These are phyloP conservation scores for Terebella lapidaria DNA, from an alignment of 2,888 invertebrate species.

Conservation along the genomic window DNA sequence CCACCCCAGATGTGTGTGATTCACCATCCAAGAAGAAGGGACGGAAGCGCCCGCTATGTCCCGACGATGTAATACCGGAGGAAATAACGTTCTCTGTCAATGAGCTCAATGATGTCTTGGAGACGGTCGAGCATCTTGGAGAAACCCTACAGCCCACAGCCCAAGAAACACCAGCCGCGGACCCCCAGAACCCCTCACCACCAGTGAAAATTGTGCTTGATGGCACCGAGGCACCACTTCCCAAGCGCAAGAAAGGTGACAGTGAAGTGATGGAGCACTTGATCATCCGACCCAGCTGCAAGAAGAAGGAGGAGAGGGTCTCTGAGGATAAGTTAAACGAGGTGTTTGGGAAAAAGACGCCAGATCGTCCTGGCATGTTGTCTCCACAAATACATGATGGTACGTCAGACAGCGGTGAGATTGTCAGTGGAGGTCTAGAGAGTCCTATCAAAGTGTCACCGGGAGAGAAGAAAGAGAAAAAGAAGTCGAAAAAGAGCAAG, in stretches of 20 bases:
- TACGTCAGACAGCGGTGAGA: neutral
- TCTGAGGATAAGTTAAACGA: neutral
- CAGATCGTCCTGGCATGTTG: too few relatives aligned
- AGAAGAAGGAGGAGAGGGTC: neutral
- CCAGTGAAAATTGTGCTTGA: neutral
- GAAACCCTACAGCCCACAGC: neutral
- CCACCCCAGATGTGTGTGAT: too few relatives aligned
- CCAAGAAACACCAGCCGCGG: neutral
- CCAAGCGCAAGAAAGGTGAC: neutral
- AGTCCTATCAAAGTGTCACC: neutral
- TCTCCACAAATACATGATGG: too few relatives aligned
- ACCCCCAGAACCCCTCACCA: neutral
- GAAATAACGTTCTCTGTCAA: constrained; percentile 41
- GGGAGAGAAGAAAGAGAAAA: neutral
- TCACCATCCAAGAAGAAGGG: too few relatives aligned
- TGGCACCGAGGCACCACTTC: neutral
- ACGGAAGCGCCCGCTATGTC: neutral
- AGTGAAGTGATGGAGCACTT: neutral
- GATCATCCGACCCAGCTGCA: neutral
- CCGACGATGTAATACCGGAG: constrained; percentile 31
- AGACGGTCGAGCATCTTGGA: constrained; percentile 35
- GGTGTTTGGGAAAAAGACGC: neutral
- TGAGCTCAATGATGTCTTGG: constrained; percentile 42
- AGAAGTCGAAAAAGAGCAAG: constrained; percentile 22
- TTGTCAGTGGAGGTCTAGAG: neutral